Conservation (phyloP, 2,113 vertebrate species). For the Engystomops pustulosus region DNA sequence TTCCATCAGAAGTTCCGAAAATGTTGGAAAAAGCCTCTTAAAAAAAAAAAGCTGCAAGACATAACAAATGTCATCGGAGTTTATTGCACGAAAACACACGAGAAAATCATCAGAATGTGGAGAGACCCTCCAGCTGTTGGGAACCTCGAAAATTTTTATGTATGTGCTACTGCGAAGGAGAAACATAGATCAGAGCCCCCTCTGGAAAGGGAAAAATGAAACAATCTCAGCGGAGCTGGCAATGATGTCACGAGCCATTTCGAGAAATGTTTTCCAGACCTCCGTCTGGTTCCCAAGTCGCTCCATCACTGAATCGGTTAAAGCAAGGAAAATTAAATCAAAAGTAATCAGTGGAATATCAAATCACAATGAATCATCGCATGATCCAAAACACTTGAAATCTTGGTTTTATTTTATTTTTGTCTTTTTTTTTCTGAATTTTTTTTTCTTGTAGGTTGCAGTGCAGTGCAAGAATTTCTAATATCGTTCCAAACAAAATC, state of each 20-base stretch:
- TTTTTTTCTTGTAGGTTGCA: not conserved
- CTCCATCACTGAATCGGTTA: conserved; percentile 44
- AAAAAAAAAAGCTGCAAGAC: conserved; percentile 25
- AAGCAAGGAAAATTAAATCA: conserved; percentile 31
- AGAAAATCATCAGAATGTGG: conserved; percentile 28
- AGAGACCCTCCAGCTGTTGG: not conserved
- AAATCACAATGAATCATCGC: conserved; percentile 17
- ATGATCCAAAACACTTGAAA: not conserved
- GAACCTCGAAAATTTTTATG: conserved; percentile 15
- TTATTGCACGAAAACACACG: conserved; percentile 23
- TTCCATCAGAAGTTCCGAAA: conserved; percentile 30
- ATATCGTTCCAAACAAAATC: conserved; percentile 38
- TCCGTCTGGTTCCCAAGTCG: conserved; percentile 31
- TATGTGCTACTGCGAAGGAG: not conserved
- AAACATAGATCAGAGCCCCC: not conserved
- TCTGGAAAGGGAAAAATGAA: conserved; percentile 31
- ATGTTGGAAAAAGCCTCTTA: conserved; percentile 18
- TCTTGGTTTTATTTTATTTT: conserved; percentile 1
- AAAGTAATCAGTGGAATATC: conserved; percentile 32
- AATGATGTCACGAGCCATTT: conserved; percentile 45
- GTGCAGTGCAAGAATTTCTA: not conserved
- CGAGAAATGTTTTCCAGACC: conserved; percentile 47
- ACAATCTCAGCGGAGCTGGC: conserved; percentile 32
- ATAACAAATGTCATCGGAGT: conserved; percentile 45
- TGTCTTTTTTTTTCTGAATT: not conserved